Evolutionary conservation across 2,113 vertebrate species (phyloP).

Genomic region (Sceloporus undulatus): DNA sequence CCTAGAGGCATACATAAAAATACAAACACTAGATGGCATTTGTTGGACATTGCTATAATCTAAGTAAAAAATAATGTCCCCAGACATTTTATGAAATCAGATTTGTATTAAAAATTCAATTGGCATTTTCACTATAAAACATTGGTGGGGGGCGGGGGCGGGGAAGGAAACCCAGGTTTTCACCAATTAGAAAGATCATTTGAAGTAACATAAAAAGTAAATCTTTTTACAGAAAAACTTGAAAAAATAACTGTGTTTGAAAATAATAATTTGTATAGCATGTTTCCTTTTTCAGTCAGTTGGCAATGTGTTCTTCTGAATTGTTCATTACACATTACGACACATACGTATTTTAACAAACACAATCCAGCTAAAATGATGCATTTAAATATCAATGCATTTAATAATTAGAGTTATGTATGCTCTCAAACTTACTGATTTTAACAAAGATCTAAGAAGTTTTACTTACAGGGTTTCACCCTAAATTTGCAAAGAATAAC

Average conservation of each 20-base stretch:
- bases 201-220: background rate
- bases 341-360: background rate
- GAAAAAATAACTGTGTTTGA: background rate
- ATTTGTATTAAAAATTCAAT: constrained; percentile 12
- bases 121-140: constrained; percentile 29
- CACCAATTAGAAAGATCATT: constrained; percentile 13
- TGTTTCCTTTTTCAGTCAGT: constrained; percentile 2
- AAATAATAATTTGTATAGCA: background rate
- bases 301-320: background rate
- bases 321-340: background rate
- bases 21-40: constrained; percentile 5
- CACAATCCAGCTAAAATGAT: background rate
- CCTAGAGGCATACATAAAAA: background rate
- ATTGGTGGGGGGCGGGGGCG: background rate
- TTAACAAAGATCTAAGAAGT: background rate
- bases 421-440: background rate
- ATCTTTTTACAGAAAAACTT: background rate
- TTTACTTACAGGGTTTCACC: background rate
- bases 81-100: background rate
- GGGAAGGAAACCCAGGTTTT: constrained; percentile 3
- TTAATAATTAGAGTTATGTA: background rate
- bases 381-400: background rate
- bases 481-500: background rate
- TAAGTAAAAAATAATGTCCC: constrained; percentile 29
- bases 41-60: constrained; percentile 11